A percentile compares a stretch with the other conserved stretches of the same genome.
Evolutionary conservation across 2,888 invertebrate species (phyloP).

Genomic region (Chymomyza procnemis): DNA sequence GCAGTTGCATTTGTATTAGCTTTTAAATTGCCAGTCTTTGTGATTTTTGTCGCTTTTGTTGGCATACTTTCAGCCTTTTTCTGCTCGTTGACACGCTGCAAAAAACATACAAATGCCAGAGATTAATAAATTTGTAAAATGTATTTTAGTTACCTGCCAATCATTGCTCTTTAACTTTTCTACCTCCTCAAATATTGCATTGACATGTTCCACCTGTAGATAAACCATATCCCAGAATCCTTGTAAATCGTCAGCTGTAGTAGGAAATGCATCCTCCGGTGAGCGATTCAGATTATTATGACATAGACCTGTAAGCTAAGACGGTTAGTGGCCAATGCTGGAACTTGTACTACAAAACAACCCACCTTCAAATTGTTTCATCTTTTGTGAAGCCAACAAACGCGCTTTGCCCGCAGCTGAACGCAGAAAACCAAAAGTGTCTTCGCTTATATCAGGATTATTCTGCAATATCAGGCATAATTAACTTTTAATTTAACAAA

Average conservation of each 20-base stretch:
- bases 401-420: slow-evolving; percentile 95
- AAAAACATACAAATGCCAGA: background rate
- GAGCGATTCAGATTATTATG: slow-evolving; percentile 84
- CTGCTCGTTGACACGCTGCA: slow-evolving; percentile 31
- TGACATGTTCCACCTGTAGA: slow-evolving; percentile 92
- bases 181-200: slow-evolving; percentile 87
- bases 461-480: slow-evolving; percentile 53
- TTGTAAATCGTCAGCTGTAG: slow-evolving; percentile 92
- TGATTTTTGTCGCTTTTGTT: slow-evolving; percentile 54
- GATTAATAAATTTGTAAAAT: background rate
- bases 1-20: slow-evolving; percentile 39
- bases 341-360: slow-evolving; percentile 6
- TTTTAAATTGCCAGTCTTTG: slow-evolving; percentile 56
- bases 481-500: slow-evolving; percentile 3
- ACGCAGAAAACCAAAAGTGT: slow-evolving; percentile 89
- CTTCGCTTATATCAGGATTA: slow-evolving; percentile 83
- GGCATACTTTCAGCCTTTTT: slow-evolving; percentile 30
- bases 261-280: slow-evolving; percentile 90
- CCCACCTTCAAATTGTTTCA: slow-evolving; percentile 94
- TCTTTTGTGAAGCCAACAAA: slow-evolving; percentile 92
- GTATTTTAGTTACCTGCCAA: slow-evolving; percentile 81
- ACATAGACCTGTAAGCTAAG: slow-evolving; percentile 81
- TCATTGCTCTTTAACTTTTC: slow-evolving; percentile 82
- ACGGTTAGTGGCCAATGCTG: too few relatives aligned
- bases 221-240: slow-evolving; percentile 99